phyloP scores from a whole-genome alignment of 2,797 vertebrate genomes.

The Galago senegalensis region DNA sequence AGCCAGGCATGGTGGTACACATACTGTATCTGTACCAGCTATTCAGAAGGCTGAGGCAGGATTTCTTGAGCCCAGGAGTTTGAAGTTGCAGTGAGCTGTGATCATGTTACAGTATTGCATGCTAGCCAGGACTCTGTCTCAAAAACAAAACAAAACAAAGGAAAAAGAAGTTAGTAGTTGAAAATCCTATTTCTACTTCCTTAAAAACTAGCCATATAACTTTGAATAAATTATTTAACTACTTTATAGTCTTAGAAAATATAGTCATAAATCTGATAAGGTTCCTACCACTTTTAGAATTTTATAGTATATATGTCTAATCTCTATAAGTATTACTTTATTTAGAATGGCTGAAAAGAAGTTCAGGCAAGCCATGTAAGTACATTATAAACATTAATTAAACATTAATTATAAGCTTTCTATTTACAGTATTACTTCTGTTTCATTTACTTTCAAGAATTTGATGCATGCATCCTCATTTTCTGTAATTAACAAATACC shows the following conservation, averaged over 20 bases:
- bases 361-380: neutral
- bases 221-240: constrained; percentile 17
- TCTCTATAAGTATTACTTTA: neutral
- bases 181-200: constrained; percentile 15
- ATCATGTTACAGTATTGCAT: neutral
- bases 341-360: constrained; percentile 50
- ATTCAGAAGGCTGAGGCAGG: too few species aligned
- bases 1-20: too few species aligned
- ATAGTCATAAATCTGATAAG: neutral
- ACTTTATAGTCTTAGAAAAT: constrained; percentile 43
- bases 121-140: neutral
- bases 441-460: constrained; percentile 56
- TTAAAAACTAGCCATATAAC: neutral
- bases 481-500: constrained; percentile 49
- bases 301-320: neutral
- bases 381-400: neutral
- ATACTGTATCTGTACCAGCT: too few species aligned
- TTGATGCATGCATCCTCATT: constrained; percentile 30
- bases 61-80: neutral
- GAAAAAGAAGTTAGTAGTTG: neutral
- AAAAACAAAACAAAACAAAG: neutral
- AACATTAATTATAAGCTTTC: neutral
- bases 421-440: constrained; percentile 8
- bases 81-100: neutral
- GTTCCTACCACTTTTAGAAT: neutral